These are phyloP conservation scores for Drosophila testacea DNA, from an alignment of 2,888 invertebrate species.

Conservation along the genomic window DNA sequence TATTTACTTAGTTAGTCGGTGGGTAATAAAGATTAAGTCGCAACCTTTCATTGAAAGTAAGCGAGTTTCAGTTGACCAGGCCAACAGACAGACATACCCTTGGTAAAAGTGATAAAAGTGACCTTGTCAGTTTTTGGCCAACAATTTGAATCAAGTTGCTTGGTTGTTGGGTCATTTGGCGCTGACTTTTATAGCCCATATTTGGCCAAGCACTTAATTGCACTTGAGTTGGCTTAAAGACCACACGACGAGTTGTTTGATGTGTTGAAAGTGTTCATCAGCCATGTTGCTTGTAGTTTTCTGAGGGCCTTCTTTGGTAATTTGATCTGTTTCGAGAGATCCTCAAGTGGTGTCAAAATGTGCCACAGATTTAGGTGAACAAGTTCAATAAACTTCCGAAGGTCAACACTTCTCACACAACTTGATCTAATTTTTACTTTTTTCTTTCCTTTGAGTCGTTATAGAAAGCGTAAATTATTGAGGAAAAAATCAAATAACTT, in stretches of 20 bases:
- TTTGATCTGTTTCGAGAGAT: conserved; percentile 57
- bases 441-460: neutral
- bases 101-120: neutral
- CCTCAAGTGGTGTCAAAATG: conserved; percentile 65
- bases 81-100: neutral
- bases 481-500: conserved; percentile 38
- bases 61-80: conserved; percentile 4
- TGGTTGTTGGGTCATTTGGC: conserved; percentile 39
- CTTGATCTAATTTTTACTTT: conserved; percentile 1
- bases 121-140: conserved; percentile 22
- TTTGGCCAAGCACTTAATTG: conserved; percentile 58
- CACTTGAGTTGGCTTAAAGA: conserved; percentile 55
- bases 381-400: conserved; percentile 66
- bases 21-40: conserved; percentile 8
- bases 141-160: conserved; percentile 1
- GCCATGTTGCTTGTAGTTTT: neutral
- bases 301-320: conserved; percentile 54
- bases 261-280: conserved; percentile 59
- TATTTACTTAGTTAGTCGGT: conserved; percentile 5
- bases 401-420: conserved; percentile 38
- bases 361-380: conserved; percentile 57
- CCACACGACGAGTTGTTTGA: conserved; percentile 15
- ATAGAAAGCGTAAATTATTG: conserved; percentile 46
- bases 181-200: conserved; percentile 49
- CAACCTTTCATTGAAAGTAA: conserved; percentile 30